phyloP scores from a whole-genome alignment of 2,113 vertebrate genomes.

The Labeo rohita region DNA sequence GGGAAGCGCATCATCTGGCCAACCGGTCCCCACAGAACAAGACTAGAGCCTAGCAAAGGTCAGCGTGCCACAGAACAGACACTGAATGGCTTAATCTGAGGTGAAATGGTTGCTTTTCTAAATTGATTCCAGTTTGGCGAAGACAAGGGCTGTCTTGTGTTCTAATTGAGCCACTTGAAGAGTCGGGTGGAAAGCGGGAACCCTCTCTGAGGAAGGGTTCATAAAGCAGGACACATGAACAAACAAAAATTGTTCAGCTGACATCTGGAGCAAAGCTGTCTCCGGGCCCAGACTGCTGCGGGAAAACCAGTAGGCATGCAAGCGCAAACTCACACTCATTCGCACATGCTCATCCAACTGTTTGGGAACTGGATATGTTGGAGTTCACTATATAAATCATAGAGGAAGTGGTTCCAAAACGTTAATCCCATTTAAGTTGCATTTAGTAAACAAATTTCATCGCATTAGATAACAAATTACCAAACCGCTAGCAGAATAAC shows the following conservation, averaged over 20 bases:
- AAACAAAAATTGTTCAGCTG: constrained; percentile 69
- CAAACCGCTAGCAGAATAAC: neutral
- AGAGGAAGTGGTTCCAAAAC: neutral
- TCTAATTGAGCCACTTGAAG: constrained; percentile 70
- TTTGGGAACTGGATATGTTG: neutral
- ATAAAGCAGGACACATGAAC: constrained; percentile 68
- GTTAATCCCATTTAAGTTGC: neutral
- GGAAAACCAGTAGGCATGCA: neutral
- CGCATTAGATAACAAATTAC: neutral
- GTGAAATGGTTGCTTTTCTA: constrained; percentile 78
- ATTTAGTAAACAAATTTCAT: neutral
- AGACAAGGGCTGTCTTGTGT: constrained; percentile 75
- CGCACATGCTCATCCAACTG: constrained; percentile 16
- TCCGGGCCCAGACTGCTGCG: constrained; percentile 49
- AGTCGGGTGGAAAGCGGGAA: constrained; percentile 51
- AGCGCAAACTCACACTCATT: neutral
- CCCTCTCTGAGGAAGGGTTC: constrained; percentile 68
- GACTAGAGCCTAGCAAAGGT: constrained; percentile 76
- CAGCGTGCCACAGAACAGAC: constrained; percentile 75
- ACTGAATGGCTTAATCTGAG: constrained; percentile 73
- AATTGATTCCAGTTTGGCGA: constrained; percentile 75
- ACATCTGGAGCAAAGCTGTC: constrained; percentile 66
- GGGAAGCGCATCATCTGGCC: constrained; percentile 65
- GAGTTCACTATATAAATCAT: neutral
- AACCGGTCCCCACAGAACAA: constrained; percentile 65